Base-by-base conservation (phyloP, 2,888 invertebrate species). In the Trissolcus brochymenae region DNA sequence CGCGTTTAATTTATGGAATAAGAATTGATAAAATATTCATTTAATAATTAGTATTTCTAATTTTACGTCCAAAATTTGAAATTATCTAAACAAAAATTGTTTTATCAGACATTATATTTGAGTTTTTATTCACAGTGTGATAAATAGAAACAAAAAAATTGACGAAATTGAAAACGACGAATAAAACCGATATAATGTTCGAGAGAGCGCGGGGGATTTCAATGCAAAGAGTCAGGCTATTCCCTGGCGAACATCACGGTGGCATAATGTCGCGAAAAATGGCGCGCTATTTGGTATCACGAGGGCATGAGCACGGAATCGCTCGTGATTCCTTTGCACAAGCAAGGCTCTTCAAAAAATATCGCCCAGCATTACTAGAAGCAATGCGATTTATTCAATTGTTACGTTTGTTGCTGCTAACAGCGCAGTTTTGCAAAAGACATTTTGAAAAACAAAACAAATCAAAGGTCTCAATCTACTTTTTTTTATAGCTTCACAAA, bases 261-360 rank as follows among this genome's bases (percentile, higher is more conserved):
- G 61, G 73, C 19, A 56, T 66, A 74, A 74, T 62, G 65, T 49
- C 25, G 62, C 61, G 57, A 67, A 67, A 75, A 75, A 75, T 59
- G 62, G 40, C 46, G 16, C 43, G 62, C 65, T 53, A 64, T 75
- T 75, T 68, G 46, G 56, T 53, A 29, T 54, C 59, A 51, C 43
- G 56, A 57, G 13, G 16, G 11, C 67, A 21, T 60, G 56, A 68
- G 66, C 67, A 57, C 50, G 46, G 57, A 59, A 72, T 64, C 65
- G 72, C 65, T 54, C 25, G 60, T 41, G 56, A 62, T 62, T 43
- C 54, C 14, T 46, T 25, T 49, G n/a, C 49, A 49, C 19, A 62
- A 25, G 16, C 49, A 16, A 65, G 21, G 14, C 29, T 29, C 54
- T 21, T 54, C 43, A 13, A 57, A 49, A 57, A 57, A 56, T 49